Base-by-base conservation (phyloP, 2,888 invertebrate genomes). In the Plutella xylostella region DNA sequence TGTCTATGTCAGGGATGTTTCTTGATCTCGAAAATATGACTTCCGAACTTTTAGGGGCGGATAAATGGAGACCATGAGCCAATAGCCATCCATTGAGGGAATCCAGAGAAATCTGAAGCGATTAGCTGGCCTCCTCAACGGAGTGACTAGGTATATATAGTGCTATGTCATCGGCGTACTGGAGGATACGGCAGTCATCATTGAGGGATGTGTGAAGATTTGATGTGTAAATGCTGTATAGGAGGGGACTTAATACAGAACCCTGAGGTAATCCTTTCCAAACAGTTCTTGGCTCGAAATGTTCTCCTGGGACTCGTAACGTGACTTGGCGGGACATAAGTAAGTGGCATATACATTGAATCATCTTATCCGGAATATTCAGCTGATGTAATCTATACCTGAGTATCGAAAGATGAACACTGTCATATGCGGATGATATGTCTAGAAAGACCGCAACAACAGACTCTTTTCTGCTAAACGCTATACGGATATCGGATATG, bases 181-280 rank as follows among this genome's bases (percentile, higher is more conserved):
- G 57, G 4, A 59, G 33, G 0, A 57, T 30, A 1, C 51, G n/a
- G 20, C 51, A 50, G 18, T 39, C 43, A 6, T 28, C n/a, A 7
- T 41, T 39, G 1, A 53, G 25, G 6, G 39, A 4, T 4, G 7
- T 1, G 1, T 55, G 51, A 2, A 56, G 35, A 15, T 58, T 53
- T 31, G 14, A 39, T 1, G 55, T 54, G 22, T 55, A 57, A 1
- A 54, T 14, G 28, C 43, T 55, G 22, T 52, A 56, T 1, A 56
- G 43, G 0, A 57, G 11, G 0, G 53, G 53, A 18, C 54, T 54
- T 1, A 55, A 30, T 0, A 56, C 55, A 4, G 51, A 56, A 1
- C 54, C 56, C 30, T 57, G 57, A 3, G 56, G 56, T 0, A 57
- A 47, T 7, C 57, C 60, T 39, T 48, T 55, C 53, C 52, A 56